Percentiles rank a stretch among this genome's conserved stretches.
Evolutionary conservation across 1,140 invertebrate species (phyloP).

Genomic region (Subanguina moxae): DNA sequence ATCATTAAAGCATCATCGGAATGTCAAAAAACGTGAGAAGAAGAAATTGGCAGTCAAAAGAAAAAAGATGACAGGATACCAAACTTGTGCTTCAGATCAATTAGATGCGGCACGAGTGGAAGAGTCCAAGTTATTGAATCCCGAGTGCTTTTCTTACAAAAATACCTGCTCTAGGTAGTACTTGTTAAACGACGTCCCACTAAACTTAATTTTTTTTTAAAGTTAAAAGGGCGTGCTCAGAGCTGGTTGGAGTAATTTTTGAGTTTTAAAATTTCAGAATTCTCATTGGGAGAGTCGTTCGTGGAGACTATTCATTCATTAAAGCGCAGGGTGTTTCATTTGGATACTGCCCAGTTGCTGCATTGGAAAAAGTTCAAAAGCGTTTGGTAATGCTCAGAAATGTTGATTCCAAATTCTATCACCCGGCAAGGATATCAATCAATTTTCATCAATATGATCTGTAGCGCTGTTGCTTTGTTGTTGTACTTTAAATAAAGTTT

Average conservation of each 20-base stretch:
- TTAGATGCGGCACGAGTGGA: background rate
- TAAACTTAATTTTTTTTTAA: background rate
- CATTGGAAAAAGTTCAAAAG: background rate
- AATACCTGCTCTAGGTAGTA: background rate
- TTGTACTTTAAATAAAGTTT: too few species aligned
- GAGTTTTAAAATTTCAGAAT: background rate
- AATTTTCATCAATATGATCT: background rate
- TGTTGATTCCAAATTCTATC: slow-evolving; percentile 3
- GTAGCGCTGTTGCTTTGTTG: background rate
- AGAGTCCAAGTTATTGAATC: background rate
- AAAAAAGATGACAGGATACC: background rate
- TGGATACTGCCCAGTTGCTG: slow-evolving; percentile 1
- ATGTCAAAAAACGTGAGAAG: slow-evolving; percentile 4
- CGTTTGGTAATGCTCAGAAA: slow-evolving; percentile 4
- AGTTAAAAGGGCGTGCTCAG: too few species aligned
- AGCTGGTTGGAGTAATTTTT: background rate
- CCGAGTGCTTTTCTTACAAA: background rate
- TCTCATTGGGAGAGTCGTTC: slow-evolving; percentile 6
- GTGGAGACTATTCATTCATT: slow-evolving; percentile 11
- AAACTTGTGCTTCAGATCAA: background rate
- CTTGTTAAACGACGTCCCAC: too few species aligned
- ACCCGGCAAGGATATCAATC: slow-evolving; percentile 1
- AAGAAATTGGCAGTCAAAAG: slow-evolving; percentile 7
- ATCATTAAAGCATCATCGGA: background rate
- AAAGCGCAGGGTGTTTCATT: background rate